These are phyloP conservation scores for Drepana falcataria DNA, from an alignment of 2,888 invertebrate species.

Conservation along the genomic window DNA sequence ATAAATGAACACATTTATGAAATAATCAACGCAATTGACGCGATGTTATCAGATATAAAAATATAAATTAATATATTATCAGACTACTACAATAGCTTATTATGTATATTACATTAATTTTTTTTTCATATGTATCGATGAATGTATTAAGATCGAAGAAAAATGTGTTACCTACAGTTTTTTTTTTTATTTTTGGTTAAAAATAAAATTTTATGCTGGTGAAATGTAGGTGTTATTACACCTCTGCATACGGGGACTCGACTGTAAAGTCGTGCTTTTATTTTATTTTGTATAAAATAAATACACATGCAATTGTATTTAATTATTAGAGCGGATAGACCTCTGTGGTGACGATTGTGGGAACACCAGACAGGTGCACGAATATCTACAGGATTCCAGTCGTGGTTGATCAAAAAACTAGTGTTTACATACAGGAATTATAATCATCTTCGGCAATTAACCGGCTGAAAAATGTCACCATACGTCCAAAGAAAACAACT, in stretches of 20 bases:
- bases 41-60: background rate
- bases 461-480: slow-evolving; percentile 66
- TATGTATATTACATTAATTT: too few relatives aligned
- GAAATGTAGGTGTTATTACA: too few relatives aligned
- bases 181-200: too few relatives aligned
- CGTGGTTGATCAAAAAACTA: slow-evolving; percentile 57
- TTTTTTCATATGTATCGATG: too few relatives aligned
- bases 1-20: too few relatives aligned
- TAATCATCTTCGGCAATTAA: slow-evolving; percentile 47
- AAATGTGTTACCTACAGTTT: too few relatives aligned
- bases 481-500: slow-evolving; percentile 56
- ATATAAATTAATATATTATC: background rate
- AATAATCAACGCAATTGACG: background rate
- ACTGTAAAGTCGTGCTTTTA: too few relatives aligned
- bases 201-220: too few relatives aligned
- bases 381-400: slow-evolving; percentile 49
- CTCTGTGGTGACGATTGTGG: slow-evolving; percentile 13
- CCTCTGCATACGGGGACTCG: too few relatives aligned
- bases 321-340: slow-evolving; percentile 2
- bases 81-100: too few relatives aligned
- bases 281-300: too few relatives aligned
- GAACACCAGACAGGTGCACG: slow-evolving; percentile 48
- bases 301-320: background rate
- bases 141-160: too few relatives aligned
- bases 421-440: slow-evolving; percentile 47